Percentiles rank a stretch among this genome's conserved stretches.
These are phyloP conservation scores for Corythornis vintsioides DNA, from an alignment of 2,113 vertebrate genomes.

Conservation along the genomic window DNA sequence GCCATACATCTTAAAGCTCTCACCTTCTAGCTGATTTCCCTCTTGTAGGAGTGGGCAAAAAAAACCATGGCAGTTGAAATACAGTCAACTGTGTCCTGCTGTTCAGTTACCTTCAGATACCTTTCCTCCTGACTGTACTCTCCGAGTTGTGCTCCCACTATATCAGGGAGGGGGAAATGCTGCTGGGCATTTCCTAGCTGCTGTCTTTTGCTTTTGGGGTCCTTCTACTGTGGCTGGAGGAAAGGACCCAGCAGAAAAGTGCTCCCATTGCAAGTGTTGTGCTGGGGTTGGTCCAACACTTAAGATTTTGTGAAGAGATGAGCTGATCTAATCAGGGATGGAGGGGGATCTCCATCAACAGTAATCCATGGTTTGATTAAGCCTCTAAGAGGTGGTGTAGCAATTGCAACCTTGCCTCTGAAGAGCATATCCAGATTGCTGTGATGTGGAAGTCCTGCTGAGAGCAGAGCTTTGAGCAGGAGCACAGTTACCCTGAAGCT, in stretches of 20 bases:
- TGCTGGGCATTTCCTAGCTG: neutral
- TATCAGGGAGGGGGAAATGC: neutral
- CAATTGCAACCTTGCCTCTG: neutral
- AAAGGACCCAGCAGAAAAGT: neutral
- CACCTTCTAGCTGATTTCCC: neutral
- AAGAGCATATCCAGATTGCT: neutral
- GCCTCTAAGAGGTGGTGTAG: neutral
- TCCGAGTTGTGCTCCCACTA: neutral
- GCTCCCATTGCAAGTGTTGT: rapidly evolving
- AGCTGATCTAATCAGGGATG: neutral
- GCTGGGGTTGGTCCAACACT: neutral
- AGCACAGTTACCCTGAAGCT: neutral
- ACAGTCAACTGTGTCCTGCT: neutral
- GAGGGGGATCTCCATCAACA: neutral
- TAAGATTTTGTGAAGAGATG: neutral
- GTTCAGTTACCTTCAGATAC: neutral
- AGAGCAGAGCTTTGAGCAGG: neutral
- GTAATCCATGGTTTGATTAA: neutral
- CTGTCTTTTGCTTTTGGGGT: neutral
- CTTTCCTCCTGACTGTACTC: neutral
- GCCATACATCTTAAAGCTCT: neutral
- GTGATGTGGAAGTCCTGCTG: neutral
- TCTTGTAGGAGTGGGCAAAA: neutral
- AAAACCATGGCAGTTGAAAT: neutral
- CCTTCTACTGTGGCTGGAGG: rapidly evolving